Evolutionary conservation across 2,888 invertebrate species (phyloP).

Genomic region (Azorinus chamasolen): DNA sequence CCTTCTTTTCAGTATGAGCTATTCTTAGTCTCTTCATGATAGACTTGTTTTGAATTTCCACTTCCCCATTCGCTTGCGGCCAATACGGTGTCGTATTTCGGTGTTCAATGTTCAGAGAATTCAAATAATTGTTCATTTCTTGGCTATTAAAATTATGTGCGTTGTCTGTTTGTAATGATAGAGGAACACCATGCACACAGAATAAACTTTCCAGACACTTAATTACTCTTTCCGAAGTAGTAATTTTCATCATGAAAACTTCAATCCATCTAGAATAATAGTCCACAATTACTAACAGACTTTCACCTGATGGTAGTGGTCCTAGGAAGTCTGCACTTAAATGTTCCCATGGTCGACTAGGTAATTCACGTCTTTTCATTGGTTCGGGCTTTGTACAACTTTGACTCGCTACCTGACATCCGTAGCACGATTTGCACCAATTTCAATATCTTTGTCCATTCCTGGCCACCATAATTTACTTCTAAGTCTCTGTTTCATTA

Average conservation of each 20-base stretch:
- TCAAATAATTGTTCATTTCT: slow-evolving; percentile 43
- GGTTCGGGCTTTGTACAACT: slow-evolving; percentile 53
- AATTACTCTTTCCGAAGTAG: no score
- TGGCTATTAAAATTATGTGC: slow-evolving; percentile 51
- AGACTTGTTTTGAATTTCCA: slow-evolving; percentile 55
- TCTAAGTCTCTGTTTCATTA: slow-evolving; percentile 26
- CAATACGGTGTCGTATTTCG: slow-evolving; percentile 53
- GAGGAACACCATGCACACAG: slow-evolving; percentile 52
- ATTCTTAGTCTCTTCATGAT: slow-evolving; percentile 56
- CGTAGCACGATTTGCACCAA: slow-evolving; percentile 45
- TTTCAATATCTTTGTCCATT: slow-evolving; percentile 42
- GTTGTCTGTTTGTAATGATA: slow-evolving; percentile 61
- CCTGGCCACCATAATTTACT: slow-evolving; percentile 26
- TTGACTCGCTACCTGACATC: no score
- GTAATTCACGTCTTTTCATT: no score
- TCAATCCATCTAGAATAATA: slow-evolving; percentile 63
- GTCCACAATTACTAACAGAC: slow-evolving; percentile 54
- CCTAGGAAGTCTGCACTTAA: no score
- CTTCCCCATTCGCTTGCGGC: slow-evolving; percentile 58
- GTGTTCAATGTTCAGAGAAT: slow-evolving; percentile 44
- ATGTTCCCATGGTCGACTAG: no score
- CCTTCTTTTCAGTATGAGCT: slow-evolving; percentile 38
- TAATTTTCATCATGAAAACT: slow-evolving; percentile 40
- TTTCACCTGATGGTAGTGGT: slow-evolving; percentile 57
- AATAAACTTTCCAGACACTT: slow-evolving; percentile 47